Evolutionary conservation across 2,797 vertebrate genomes (phyloP).

Genomic region (Sebastes minor): DNA sequence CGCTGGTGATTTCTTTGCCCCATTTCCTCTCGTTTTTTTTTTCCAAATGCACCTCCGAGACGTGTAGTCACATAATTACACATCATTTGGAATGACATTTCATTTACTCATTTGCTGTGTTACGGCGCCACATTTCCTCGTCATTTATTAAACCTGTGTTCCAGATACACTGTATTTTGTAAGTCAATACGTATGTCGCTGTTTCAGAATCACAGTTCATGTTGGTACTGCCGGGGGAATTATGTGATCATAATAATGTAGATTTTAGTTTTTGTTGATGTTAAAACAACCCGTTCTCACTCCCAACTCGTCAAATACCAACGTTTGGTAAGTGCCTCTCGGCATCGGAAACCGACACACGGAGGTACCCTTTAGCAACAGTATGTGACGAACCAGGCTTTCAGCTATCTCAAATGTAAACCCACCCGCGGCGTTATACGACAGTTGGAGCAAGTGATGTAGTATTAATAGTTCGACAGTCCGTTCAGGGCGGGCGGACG

Average conservation of each 20-base stretch:
- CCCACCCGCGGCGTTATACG: background rate
- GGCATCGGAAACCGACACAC: background rate
- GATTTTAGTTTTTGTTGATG: background rate
- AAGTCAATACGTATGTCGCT: background rate
- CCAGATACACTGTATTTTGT: background rate
- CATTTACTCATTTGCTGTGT: conserved; percentile 38
- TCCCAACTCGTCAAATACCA: background rate
- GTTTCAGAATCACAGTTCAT: background rate
- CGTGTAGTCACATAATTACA: conserved; percentile 60
- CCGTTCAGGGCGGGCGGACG: background rate
- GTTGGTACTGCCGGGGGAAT: background rate
- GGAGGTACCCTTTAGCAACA: background rate
- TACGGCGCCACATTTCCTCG: background rate
- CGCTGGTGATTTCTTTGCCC: conserved; percentile 63
- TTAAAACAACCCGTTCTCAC: background rate
- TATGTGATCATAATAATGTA: background rate
- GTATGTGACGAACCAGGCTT: background rate
- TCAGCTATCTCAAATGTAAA: background rate
- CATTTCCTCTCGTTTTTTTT: conserved; percentile 65
- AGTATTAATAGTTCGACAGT: background rate
- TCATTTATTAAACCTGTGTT: background rate
- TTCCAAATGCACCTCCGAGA: conserved; percentile 75
- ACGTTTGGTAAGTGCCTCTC: background rate
- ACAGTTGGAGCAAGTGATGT: background rate
- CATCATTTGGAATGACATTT: conserved; percentile 65